Conservation (phyloP, 1,140 invertebrate genomes). For the Ostrea denselamellosa region DNA sequence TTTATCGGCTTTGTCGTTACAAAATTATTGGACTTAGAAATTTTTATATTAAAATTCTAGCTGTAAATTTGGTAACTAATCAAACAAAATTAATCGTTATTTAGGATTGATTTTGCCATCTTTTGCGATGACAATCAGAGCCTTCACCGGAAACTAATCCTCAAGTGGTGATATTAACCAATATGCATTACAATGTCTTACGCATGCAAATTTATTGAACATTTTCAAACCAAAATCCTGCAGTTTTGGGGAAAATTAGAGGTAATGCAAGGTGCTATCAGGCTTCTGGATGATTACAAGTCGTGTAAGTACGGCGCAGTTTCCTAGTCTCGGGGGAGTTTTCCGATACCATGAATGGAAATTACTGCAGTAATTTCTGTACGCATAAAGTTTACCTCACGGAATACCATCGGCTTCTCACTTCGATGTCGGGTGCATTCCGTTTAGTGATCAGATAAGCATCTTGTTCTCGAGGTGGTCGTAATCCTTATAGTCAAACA, state of each 20-base stretch:
- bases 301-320: neutral
- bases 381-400: neutral
- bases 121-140: no score
- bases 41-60: no score
- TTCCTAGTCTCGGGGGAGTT: neutral
- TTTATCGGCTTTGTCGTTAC: no score
- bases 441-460: neutral
- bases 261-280: neutral
- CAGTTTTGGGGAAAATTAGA: neutral
- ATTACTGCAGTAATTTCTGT: neutral
- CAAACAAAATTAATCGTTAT: no score
- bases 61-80: no score
- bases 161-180: no score
- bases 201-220: neutral
- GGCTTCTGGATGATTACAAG: neutral
- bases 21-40: no score
- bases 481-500: neutral
- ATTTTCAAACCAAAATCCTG: neutral
- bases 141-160: no score
- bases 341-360: conserved; percentile 24
- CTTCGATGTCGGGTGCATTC: neutral
- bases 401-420: neutral
- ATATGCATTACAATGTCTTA: neutral
- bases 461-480: neutral
- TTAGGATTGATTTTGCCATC: no score